phyloP scores from a whole-genome alignment of 2,888 invertebrate species.

The Brachyptera putata region DNA sequence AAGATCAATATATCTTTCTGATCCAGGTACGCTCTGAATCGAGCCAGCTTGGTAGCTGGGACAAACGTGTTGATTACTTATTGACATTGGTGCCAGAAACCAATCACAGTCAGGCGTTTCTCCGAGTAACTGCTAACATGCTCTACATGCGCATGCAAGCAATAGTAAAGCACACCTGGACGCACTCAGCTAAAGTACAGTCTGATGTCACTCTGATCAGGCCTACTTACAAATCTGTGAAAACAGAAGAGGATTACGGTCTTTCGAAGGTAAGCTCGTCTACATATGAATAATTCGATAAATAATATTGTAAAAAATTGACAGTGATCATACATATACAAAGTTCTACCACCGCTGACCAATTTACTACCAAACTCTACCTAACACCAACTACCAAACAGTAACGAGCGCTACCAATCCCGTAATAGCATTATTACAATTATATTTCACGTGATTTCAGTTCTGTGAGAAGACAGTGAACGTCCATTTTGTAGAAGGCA shows the following conservation, averaged over 20 bases:
- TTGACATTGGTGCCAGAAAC: constrained; percentile 39
- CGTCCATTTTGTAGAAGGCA: background rate
- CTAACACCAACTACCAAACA: too few relatives aligned
- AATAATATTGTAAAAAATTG: too few relatives aligned
- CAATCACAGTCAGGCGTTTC: constrained; percentile 44
- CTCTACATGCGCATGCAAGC: constrained; percentile 55
- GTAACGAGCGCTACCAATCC: too few relatives aligned
- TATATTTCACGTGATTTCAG: too few relatives aligned
- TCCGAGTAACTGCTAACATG: constrained; percentile 43
- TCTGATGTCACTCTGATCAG: constrained; percentile 59
- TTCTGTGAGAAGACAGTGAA: background rate
- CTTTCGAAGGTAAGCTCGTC: constrained; percentile 47
- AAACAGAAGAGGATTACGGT: constrained; percentile 61
- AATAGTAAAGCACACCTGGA: constrained; percentile 50
- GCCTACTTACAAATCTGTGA: constrained; percentile 52
- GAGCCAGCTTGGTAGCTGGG: constrained; percentile 51
- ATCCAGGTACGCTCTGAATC: constrained; percentile 44
- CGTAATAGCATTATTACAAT: too few relatives aligned
- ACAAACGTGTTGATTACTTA: constrained; percentile 54
- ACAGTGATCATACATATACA: too few relatives aligned
- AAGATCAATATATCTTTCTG: too few relatives aligned
- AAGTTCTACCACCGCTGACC: too few relatives aligned
- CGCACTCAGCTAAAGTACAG: constrained; percentile 42
- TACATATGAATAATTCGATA: too few relatives aligned
- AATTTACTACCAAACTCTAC: too few relatives aligned